A percentile compares a stretch with the other conserved stretches of the same genome.
Conservation (phyloP, 1,140 invertebrate species). For the Contarinia nasturtii region DNA sequence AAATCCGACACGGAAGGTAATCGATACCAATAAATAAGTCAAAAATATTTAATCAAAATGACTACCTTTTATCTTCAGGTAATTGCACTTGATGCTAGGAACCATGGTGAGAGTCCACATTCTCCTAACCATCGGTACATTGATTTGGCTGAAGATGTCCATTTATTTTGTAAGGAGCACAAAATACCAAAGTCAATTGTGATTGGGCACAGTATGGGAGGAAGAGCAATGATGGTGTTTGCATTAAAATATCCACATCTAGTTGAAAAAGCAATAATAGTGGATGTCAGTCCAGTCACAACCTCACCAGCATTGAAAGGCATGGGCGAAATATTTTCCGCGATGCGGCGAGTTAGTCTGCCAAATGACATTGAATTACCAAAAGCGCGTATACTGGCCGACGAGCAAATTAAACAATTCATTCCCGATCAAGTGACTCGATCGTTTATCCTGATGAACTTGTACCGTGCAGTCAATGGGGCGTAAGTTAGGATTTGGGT, state of each 20-base stretch:
- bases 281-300: constrained; percentile 64
- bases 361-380: constrained; percentile 37
- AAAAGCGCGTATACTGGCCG: constrained; percentile 37
- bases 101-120: constrained; percentile 83
- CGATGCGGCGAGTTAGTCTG: constrained; percentile 38
- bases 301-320: constrained; percentile 37
- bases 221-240: constrained; percentile 59
- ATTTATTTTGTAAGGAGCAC: constrained; percentile 34
- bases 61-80: constrained; percentile 29
- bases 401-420: constrained; percentile 27
- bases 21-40: constrained; percentile 3
- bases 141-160: constrained; percentile 52
- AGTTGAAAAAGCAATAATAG: constrained; percentile 59
- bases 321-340: constrained; percentile 42
- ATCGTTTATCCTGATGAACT: constrained; percentile 30
- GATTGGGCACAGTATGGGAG: constrained; percentile 85
- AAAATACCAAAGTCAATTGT: constrained; percentile 39
- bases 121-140: constrained; percentile 44
- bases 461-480: constrained; percentile 6
- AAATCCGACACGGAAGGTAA: constrained; percentile 33
- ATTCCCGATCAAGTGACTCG: constrained; percentile 27
- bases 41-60: constrained; percentile 2
- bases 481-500: no score
- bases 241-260: constrained; percentile 52
- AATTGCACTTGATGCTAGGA: constrained; percentile 65